Conservation (phyloP, 2,113 vertebrate species). For the Falco punctatus region DNA sequence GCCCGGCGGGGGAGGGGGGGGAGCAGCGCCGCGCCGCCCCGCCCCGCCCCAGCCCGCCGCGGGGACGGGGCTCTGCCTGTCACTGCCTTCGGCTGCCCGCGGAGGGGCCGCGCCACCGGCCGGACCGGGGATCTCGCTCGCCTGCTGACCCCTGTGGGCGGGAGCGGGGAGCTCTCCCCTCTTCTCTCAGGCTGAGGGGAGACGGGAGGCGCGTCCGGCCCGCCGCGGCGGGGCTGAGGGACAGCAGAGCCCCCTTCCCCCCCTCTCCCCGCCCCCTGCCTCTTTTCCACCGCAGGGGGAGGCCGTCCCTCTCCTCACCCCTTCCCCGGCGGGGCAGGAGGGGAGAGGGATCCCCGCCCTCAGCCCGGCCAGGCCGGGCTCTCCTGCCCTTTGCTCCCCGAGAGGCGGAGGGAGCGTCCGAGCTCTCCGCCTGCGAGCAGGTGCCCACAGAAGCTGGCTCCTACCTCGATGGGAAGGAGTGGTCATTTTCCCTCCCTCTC, state of each 20-base stretch:
- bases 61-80: neutral
- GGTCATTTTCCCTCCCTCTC: neutral
- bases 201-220: neutral
- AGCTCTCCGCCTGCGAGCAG: neutral
- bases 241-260: neutral
- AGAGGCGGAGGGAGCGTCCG: neutral
- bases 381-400: constrained; percentile 26
- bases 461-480: neutral
- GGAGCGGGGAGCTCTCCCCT: neutral
- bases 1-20: neutral
- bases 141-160: no score
- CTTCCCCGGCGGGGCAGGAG: neutral
- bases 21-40: rapidly evolving
- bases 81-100: no score
- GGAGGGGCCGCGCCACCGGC: no score
- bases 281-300: neutral
- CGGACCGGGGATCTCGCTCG: neutral
- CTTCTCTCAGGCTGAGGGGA: neutral
- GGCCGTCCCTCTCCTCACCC: no score
- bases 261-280: no score
- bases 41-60: neutral
- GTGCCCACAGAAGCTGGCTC: neutral
- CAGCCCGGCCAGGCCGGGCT: neutral
- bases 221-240: neutral
- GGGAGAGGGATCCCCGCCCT: neutral